Conservation (phyloP, 2,113 vertebrate genomes). For the Sardina pilchardus region DNA sequence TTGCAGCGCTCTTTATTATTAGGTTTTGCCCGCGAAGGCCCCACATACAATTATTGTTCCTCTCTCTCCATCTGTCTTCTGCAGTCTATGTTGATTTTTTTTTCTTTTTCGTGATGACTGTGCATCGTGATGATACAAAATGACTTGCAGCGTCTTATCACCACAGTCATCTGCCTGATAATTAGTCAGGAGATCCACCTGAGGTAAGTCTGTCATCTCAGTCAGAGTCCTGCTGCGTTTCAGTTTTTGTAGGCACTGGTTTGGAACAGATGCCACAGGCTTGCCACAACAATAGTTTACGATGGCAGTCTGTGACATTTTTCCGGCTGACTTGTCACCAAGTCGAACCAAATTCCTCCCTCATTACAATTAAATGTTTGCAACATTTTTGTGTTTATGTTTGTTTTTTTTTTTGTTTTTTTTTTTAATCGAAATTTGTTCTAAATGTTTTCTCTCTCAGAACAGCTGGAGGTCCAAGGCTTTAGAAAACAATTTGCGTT, state of each 20-base stretch:
- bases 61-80: neutral
- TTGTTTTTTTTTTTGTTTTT: neutral
- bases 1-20: neutral
- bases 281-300: neutral
- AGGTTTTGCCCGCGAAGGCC: neutral
- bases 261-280: neutral
- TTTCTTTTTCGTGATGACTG: neutral
- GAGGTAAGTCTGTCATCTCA: neutral
- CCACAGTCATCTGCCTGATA: neutral
- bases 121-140: neutral
- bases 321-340: neutral
- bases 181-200: conserved; percentile 16
- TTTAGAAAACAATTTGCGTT: neutral
- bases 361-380: neutral
- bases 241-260: neutral
- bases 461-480: neutral
- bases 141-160: neutral
- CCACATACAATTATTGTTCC: neutral
- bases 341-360: neutral
- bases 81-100: neutral
- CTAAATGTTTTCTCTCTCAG: neutral
- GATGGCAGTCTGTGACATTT: neutral
- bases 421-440: neutral
- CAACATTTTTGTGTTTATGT: no score
- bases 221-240: neutral